phyloP scores from a whole-genome alignment of 2,113 vertebrate genomes.

The Chlamydotis undulata region DNA sequence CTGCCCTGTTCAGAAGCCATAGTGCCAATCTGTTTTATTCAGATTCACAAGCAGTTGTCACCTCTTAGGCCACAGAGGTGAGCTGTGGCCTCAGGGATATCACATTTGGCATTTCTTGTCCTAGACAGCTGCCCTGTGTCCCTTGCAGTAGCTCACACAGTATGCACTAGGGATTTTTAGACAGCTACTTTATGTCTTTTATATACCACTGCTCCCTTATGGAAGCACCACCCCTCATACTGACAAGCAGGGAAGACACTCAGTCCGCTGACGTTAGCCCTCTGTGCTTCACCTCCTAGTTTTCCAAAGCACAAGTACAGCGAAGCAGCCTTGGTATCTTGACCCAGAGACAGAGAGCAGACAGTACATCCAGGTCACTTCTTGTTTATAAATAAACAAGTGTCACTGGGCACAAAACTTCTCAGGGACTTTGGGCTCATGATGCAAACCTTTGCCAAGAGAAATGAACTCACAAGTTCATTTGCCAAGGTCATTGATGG shows the following conservation, averaged over 20 bases:
- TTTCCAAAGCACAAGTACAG: neutral
- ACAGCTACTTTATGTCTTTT: neutral
- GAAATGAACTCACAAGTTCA: too few species aligned
- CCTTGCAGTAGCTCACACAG: neutral
- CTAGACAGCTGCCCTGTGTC: neutral
- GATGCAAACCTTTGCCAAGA: neutral
- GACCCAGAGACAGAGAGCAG: neutral
- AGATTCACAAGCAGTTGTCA: neutral
- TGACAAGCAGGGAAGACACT: neutral
- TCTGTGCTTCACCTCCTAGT: neutral
- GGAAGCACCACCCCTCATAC: neutral
- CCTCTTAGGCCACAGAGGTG: neutral
- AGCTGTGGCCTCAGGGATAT: neutral
- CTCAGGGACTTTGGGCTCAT: neutral
- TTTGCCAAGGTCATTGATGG: neutral
- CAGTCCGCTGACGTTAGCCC: accelerated
- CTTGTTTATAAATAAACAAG: neutral
- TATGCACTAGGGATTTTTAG: neutral
- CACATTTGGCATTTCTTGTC: neutral
- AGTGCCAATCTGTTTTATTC: neutral
- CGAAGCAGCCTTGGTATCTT: neutral
- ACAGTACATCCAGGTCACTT: accelerated
- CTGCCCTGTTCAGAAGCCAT: neutral
- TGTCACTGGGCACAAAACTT: neutral
- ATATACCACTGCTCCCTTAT: neutral